These are phyloP conservation scores for Chrysogorgia sp. DNA, from an alignment of 92 coral and sea anemone species.

Conservation along the genomic window DNA sequence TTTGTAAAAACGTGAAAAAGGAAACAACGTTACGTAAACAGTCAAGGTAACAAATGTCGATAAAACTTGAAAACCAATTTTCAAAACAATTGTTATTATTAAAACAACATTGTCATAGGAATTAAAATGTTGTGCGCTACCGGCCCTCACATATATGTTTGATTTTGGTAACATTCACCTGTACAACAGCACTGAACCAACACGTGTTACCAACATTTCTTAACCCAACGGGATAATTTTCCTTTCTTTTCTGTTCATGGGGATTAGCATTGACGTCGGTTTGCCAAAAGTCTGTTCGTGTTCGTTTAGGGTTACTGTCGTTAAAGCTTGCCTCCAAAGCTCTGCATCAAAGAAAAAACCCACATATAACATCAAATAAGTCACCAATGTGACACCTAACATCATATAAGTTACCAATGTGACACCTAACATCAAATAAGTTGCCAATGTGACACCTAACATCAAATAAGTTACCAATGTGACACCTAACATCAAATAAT, in stretches of 20 bases:
- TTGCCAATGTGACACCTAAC: not conserved
- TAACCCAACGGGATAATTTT: constrained; percentile 87
- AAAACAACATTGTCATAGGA: too few species aligned
- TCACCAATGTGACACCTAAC: not conserved
- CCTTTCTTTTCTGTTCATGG: constrained; percentile 73
- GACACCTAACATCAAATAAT: not conserved
- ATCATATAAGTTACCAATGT: not conserved
- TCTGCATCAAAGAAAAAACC: constrained; percentile 31
- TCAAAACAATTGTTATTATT: too few species aligned
- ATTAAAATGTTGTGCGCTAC: too few species aligned
- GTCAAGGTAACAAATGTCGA: too few species aligned
- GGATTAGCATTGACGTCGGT: constrained; percentile 88
- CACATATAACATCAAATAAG: not conserved
- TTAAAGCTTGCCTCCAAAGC: constrained; percentile 87
- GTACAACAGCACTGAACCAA: constrained; percentile 97
- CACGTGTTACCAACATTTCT: constrained; percentile 93
- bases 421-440: not conserved
- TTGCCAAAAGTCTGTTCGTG: constrained; percentile 78
- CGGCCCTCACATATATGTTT: too few species aligned
- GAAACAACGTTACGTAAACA: too few species aligned
- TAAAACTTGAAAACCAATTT: too few species aligned
- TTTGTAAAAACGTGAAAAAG: too few species aligned
- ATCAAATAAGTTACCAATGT: not conserved
- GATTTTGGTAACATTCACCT: constrained; percentile 50
- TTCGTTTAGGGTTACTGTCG: constrained; percentile 84